Evolutionary conservation across 2,113 vertebrate species (phyloP), one percentile per base, ranked within the genome.

Genomic region (Ovis aries): DNA sequence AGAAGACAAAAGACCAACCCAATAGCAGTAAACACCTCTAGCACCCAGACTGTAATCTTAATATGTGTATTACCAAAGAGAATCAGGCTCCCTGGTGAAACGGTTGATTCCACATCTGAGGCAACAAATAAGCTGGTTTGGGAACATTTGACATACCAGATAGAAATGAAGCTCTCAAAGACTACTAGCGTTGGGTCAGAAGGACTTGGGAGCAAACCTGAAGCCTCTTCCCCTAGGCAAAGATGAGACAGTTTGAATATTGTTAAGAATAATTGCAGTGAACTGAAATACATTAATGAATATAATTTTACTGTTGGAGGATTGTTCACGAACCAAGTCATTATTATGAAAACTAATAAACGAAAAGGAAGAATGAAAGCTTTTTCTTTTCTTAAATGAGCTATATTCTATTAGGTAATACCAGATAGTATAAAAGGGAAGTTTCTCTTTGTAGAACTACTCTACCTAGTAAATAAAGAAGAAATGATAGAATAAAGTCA

Each of bases 341-440:
- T 87, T 82, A 43, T 52, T 96, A 86, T 94, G 94, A 94, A 94
- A 95, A 57, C 64, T 36, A 64, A 45, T 48, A 67, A 74, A 31
- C 2, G 7, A 36, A 53, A 36, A 50, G 36, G 23, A 67, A 91
- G 29, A 84, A 71, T 43, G 2, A 36, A 45, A 55, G 2, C n/a
- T 2, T 95, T 95, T 98, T 36, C 10, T 29, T 60, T 95, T 87
- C 21, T 3, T 88, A 0, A 52, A 5, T 85, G 64, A 90, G 45
- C 71, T 83, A 4, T 62, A 52, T 83, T 21, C 55, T 50, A 25
- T 40, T 94, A 40, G 12, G 21, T 94, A 87, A 13, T 64, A 31
- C 36, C 62, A 85, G 13, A 17, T 94, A 91, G 25, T 71, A 0
- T 40, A 40, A 92, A 94, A 95, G 50, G 52, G 23, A 89, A n/a